phyloP scores from a whole-genome alignment of 2,888 invertebrate species.

The Deilephila elpenor region DNA sequence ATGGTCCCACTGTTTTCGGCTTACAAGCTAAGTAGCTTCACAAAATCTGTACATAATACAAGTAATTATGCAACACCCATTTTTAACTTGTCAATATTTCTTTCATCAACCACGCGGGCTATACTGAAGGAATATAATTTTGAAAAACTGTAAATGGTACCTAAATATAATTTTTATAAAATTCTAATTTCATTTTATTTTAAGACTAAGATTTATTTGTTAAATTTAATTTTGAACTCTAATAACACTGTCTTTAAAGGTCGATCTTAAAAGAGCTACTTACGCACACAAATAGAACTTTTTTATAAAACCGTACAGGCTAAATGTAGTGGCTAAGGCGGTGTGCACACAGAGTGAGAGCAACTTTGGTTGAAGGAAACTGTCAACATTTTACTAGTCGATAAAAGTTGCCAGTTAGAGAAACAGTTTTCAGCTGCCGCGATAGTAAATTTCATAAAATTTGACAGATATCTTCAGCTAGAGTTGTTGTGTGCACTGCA shows the following conservation, averaged over 20 bases:
- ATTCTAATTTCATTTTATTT: no score
- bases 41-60: not conserved
- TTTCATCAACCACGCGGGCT: slow-evolving; percentile 11
- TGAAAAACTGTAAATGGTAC: not conserved
- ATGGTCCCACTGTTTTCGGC: not conserved
- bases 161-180: no score
- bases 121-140: slow-evolving; percentile 4
- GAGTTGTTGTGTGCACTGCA: no score
- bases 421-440: no score
- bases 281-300: not conserved
- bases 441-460: no score
- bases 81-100: not conserved
- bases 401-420: no score
- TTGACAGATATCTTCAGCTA: no score
- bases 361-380: no score
- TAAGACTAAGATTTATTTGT: not conserved
- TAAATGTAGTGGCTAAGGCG: not conserved
- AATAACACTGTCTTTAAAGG: not conserved
- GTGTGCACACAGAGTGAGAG: no score
- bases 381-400: no score
- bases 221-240: not conserved
- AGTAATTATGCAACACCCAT: not conserved
- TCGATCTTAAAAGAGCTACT: not conserved
- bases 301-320: not conserved
- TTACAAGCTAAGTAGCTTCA: not conserved